Percentiles rank a stretch among this genome's conserved stretches.
phyloP scores from a whole-genome alignment of 2,113 vertebrate species.

The Athene cunicularia region DNA sequence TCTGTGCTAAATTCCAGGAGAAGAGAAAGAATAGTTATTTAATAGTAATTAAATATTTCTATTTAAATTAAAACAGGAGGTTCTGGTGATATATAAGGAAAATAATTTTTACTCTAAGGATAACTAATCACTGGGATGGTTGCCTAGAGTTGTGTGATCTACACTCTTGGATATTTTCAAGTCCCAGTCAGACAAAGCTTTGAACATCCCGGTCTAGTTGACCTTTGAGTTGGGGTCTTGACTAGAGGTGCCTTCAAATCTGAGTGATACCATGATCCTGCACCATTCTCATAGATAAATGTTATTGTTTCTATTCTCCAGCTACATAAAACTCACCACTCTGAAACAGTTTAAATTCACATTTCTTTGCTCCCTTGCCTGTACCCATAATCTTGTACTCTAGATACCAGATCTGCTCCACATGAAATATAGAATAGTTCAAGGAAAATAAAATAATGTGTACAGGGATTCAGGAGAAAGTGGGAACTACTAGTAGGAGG shows the following conservation, averaged over 20 bases:
- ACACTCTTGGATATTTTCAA: neutral
- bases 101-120: rapidly evolving
- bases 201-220: neutral
- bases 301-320: neutral
- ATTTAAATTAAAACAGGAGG: neutral
- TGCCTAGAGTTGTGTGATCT: neutral
- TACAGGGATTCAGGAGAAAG: neutral
- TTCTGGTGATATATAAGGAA: neutral
- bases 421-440: neutral
- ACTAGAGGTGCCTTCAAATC: neutral
- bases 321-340: neutral
- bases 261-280: neutral
- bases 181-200: neutral
- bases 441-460: neutral
- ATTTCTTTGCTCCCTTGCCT: neutral
- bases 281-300: neutral
- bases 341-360: neutral
- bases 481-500: neutral
- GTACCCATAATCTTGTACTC: neutral
- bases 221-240: neutral
- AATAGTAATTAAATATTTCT: no score
- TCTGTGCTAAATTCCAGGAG: neutral
- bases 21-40: neutral
- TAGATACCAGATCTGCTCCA: neutral
- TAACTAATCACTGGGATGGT: neutral